Evolutionary conservation across 2,888 invertebrate species (phyloP).

Genomic region (Leistus spinibarbis): DNA sequence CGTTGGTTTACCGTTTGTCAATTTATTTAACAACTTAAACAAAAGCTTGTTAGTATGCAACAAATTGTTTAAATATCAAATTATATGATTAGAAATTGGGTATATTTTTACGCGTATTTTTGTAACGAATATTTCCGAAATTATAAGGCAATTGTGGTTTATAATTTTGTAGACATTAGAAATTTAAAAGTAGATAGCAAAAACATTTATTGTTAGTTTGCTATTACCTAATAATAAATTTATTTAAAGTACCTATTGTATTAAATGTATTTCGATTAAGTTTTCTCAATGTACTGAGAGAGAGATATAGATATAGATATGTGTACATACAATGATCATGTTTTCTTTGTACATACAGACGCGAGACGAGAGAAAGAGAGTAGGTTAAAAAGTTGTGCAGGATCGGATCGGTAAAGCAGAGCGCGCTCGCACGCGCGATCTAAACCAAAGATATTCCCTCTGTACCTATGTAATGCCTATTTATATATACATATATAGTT

Average conservation of each 20-base stretch:
- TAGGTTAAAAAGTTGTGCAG: background rate
- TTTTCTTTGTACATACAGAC: background rate
- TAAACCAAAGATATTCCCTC: background rate
- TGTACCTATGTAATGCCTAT: background rate
- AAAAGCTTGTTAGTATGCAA: too few species aligned
- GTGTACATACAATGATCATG: background rate
- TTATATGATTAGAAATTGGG: too few species aligned
- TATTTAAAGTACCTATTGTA: background rate
- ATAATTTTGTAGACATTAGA: too few species aligned
- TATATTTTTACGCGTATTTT: too few species aligned
- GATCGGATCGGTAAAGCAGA: background rate
- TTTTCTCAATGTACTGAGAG: background rate
- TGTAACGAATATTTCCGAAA: too few species aligned
- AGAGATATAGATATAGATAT: too few species aligned
- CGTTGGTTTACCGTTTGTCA: too few species aligned
- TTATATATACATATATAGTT: constrained; percentile 12
- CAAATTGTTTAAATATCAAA: too few species aligned
- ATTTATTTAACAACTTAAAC: too few species aligned
- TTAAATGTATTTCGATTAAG: background rate
- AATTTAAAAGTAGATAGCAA: too few species aligned
- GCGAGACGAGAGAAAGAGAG: too few species aligned
- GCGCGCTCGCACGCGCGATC: background rate
- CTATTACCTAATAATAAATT: background rate
- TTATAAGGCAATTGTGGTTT: too few species aligned
- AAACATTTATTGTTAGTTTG: background rate